phyloP scores from a whole-genome alignment of 37 sponge, comb jelly and placozoan genomes.

The Halisarca cf. caerulea region DNA sequence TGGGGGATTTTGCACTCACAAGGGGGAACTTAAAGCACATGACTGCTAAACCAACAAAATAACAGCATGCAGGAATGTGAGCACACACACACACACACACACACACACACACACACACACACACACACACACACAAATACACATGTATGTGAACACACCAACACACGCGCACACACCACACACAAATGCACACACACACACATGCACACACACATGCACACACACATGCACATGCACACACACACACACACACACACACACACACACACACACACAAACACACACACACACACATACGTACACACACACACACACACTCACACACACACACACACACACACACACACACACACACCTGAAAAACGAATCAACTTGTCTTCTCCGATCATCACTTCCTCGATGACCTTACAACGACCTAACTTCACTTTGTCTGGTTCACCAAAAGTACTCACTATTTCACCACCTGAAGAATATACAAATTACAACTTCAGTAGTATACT shows the following conservation, averaged over 20 bases:
- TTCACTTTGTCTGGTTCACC: constrained; percentile 91
- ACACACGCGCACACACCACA: neutral
- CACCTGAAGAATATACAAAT: constrained; percentile 43
- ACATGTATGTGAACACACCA: neutral
- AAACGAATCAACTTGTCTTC: constrained; percentile 89
- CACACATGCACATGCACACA: constrained; percentile 3
- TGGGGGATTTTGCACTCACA: neutral
- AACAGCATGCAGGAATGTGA: no score
- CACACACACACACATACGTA: neutral
- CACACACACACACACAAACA: constrained; percentile 6
- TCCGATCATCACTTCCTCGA: constrained; percentile 98
- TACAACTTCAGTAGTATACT: no score
- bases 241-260: constrained; percentile 23
- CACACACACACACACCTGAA: constrained; percentile 18
- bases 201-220: neutral
- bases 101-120: neutral
- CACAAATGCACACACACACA: neutral
- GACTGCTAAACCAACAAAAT: neutral
- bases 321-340: no score
- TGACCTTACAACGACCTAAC: constrained; percentile 92
- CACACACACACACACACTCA: constrained; percentile 4
- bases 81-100: no score
- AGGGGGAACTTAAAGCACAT: neutral
- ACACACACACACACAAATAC: neutral
- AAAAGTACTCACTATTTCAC: constrained; percentile 99